phyloP scores from a whole-genome alignment of 2,113 vertebrate species.

The Psittacula cyanocephala region DNA sequence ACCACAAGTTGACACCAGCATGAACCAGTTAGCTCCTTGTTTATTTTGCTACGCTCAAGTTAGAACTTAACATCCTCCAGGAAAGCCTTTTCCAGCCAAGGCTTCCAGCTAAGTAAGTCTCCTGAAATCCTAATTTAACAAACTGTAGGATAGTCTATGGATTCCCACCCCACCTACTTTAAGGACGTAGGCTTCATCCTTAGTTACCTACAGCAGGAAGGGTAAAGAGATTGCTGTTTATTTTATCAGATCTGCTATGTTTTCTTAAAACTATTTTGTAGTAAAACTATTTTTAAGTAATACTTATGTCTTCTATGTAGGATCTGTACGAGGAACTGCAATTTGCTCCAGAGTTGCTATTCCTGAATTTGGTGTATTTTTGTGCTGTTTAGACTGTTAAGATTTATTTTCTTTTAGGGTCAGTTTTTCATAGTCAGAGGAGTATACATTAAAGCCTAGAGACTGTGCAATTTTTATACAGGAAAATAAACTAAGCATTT shows the following conservation, averaged over 20 bases:
- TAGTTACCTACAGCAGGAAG: background rate
- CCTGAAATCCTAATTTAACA: background rate
- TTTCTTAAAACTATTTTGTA: background rate
- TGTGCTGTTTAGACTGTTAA: background rate
- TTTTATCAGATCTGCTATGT: background rate
- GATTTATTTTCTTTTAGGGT: background rate
- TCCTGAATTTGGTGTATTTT: background rate
- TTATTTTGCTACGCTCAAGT: background rate
- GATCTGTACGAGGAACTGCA: background rate
- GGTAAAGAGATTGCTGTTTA: background rate
- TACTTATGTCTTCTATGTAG: background rate
- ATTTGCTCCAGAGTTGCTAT: background rate
- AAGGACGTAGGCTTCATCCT: background rate
- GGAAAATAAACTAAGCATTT: background rate
- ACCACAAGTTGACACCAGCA: background rate
- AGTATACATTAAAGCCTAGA: background rate
- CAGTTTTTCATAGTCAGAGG: background rate
- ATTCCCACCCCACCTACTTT: background rate
- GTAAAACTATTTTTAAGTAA: too few species aligned
- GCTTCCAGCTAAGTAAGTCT: background rate
- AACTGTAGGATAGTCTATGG: background rate
- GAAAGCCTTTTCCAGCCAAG: background rate
- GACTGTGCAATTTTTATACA: background rate
- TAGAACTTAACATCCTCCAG: background rate
- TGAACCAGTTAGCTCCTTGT: background rate